Conservation (phyloP, 2,113 vertebrate species). For the Noctilio leporinus region DNA sequence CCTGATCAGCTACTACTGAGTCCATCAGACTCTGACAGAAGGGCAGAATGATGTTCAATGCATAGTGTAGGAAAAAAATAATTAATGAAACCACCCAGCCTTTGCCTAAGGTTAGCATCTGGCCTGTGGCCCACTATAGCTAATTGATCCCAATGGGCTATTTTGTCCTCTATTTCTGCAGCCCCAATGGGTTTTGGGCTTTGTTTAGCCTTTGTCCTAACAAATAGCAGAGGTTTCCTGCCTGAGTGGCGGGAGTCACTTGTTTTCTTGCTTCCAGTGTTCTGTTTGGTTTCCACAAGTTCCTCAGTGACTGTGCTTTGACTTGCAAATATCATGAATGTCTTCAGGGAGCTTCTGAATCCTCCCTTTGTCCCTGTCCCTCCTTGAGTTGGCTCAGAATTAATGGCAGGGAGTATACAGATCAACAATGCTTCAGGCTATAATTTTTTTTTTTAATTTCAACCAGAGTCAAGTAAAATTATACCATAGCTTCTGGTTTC, state of each 20-base stretch:
- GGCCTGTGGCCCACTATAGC: not conserved
- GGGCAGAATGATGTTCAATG: not conserved
- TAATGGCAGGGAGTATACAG: not conserved
- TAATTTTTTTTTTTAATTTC: not conserved
- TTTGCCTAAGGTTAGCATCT: not conserved
- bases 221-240: not conserved
- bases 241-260: not conserved
- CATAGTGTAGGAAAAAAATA: not conserved
- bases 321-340: not conserved
- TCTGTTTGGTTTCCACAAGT: not conserved
- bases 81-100: not conserved
- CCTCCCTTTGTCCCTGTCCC: not conserved
- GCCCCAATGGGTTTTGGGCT: not conserved
- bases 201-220: not conserved
- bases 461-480: not conserved
- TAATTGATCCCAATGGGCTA: not conserved
- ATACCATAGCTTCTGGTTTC: not conserved
- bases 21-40: not conserved
- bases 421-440: not conserved
- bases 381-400: not conserved
- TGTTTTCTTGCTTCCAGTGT: not conserved
- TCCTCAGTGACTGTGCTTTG: not conserved
- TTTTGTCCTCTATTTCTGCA: not conserved
- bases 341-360: not conserved
- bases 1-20: not conserved